Evolutionary conservation across 2,113 vertebrate species (phyloP).

Genomic region (Columba janthina): DNA sequence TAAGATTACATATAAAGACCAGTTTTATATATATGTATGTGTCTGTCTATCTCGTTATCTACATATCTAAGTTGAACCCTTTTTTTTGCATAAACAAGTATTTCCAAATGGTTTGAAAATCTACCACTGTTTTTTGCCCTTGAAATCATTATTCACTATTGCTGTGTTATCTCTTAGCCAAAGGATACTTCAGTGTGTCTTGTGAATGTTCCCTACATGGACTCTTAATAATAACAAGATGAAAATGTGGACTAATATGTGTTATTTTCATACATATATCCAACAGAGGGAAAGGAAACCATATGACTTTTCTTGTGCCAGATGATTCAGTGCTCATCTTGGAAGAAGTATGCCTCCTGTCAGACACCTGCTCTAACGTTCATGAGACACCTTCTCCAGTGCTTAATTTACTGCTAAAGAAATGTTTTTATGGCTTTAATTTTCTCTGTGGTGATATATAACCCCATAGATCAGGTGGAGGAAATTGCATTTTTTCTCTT

Average conservation of each 20-base stretch:
- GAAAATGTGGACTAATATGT: background rate
- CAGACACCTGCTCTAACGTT: background rate
- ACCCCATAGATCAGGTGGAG: background rate
- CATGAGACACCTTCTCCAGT: background rate
- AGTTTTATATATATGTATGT: accelerated
- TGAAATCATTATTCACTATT: background rate
- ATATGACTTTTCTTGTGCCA: background rate
- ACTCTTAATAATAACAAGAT: background rate
- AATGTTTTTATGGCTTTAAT: background rate
- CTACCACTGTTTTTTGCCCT: background rate
- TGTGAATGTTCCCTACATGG: background rate
- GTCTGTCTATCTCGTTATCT: accelerated
- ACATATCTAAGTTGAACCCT: accelerated
- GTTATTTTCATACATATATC: background rate
- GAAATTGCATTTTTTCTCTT: background rate
- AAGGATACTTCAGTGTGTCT: background rate
- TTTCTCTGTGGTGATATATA: background rate
- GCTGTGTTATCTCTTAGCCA: background rate
- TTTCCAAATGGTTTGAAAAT: background rate
- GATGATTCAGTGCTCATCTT: background rate
- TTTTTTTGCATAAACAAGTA: background rate
- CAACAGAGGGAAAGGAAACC: background rate
- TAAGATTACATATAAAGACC: background rate
- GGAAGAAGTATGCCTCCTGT: background rate
- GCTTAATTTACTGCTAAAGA: background rate